Evolutionary conservation across 2,113 vertebrate genomes (phyloP), one percentile per base, ranked within the genome.

Genomic region (Notarius quadriscutis): DNA sequence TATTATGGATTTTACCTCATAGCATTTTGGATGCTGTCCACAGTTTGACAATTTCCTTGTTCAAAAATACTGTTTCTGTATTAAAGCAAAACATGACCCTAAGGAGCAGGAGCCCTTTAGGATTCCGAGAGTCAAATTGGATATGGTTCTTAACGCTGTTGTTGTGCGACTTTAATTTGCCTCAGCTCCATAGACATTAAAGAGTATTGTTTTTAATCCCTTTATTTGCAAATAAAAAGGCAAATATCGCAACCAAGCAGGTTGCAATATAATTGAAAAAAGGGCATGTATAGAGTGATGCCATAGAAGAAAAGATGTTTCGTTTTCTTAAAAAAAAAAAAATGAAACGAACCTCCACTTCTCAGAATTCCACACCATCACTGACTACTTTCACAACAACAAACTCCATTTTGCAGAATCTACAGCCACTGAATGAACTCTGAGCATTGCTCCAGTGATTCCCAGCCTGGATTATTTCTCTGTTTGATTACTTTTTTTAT

Each of bases 21-120:
- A 82, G 90, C 65, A 80, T 84, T 83, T 89, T 89, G 75, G 75
- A 30, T 83, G 62, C 62, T 51, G 60, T 51, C 48, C 81, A 63
- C 34, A 51, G 81, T 83, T 53, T 83, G 17, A 83, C 22, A 51
- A 51, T 83, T 50, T 67, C 62, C 62, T 51, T 65, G 48, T 65
- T 67, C 62, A 51, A 18, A 65, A n/a, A 17, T 41, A 67, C 81
- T 53, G 41, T 15, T 50, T 82, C 4, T 50, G 41, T 22, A 50
- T 41, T 65, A 50, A 50, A 65, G 81, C 14, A 2, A 67, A 55
- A 55, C 22, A 55, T 4, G n/a, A 79, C 25, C n/a, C 50, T 53
- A 2, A 79, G 75, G 7, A 55, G 20, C n/a, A 79, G 50, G 5
- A 6, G 25, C 50, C 53, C 50, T n/a, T 53, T 53, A 25, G 12